Conservation (phyloP, 1,140 invertebrate species). For the Caenorhabditis tropicalis region DNA sequence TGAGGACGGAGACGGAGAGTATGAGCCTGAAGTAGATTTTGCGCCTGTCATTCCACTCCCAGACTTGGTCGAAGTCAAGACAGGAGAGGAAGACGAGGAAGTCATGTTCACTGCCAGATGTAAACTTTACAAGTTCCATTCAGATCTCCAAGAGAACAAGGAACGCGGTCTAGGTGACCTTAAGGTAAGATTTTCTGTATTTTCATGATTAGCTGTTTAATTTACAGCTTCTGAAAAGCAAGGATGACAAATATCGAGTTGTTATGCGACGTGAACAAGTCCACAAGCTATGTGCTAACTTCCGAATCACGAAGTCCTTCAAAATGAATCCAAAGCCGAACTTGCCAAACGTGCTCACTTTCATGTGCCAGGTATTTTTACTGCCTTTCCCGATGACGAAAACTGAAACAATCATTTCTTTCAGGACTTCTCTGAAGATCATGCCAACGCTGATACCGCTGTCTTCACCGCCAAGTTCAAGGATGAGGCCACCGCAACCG, state of each 20-base stretch:
- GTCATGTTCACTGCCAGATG: conserved; percentile 61
- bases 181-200: conserved; percentile 62
- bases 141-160: conserved; percentile 73
- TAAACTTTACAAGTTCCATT: conserved; percentile 65
- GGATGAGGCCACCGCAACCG: not conserved
- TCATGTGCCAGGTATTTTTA: not conserved
- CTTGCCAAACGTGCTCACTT: conserved; percentile 14
- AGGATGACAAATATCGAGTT: conserved; percentile 63
- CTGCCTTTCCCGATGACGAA: not conserved
- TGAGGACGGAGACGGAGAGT: conserved; percentile 65
- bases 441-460: not conserved
- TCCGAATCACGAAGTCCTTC: conserved; percentile 63
- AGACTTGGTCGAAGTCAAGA: conserved; percentile 69
- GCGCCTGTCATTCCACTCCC: conserved; percentile 74
- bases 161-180: conserved; percentile 74
- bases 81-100: conserved; percentile 68
- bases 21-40: conserved; percentile 73
- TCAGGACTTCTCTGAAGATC: conserved; percentile 22
- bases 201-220: not conserved
- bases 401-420: not conserved
- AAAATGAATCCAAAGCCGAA: conserved; percentile 19
- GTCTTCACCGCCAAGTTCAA: conserved; percentile 28
- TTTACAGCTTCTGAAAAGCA: conserved; percentile 50
- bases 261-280: conserved; percentile 74
- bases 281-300: conserved; percentile 74